Conservation (phyloP, 2,797 vertebrate genomes). For the Mormyrus proboscirostris region DNA sequence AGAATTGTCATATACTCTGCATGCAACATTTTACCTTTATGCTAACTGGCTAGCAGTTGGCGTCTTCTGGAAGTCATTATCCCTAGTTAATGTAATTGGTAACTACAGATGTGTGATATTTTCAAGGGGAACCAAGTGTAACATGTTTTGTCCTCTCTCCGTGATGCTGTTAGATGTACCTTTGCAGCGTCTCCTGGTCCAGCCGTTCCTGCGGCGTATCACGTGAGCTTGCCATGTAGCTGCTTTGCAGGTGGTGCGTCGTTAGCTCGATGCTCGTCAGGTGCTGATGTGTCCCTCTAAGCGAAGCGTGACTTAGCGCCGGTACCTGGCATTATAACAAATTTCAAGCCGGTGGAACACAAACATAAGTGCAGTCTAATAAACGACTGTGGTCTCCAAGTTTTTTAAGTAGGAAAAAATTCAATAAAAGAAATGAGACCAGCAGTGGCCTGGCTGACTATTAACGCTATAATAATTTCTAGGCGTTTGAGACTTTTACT, state of each 20-base stretch:
- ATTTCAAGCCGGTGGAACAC: not conserved
- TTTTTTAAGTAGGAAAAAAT: not conserved
- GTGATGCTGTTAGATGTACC: not conserved
- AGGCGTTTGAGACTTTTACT: not conserved
- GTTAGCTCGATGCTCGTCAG: not conserved
- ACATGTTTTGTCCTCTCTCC: not conserved
- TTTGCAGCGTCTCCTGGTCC: not conserved
- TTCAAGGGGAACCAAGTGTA: not conserved
- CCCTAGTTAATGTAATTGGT: not conserved
- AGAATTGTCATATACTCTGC: not conserved
- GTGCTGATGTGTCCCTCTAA: not conserved
- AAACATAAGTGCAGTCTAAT: not conserved
- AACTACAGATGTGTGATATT: not conserved
- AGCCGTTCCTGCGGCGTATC: not conserved
- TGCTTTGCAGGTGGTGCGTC: not conserved
- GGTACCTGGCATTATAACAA: not conserved
- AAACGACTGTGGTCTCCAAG: not conserved
- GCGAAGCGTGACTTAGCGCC: not conserved
- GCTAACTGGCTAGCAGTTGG: not conserved
- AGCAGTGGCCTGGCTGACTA: not conserved
- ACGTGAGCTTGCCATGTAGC: not conserved
- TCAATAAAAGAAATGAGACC: not conserved
- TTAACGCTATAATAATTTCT: not conserved
- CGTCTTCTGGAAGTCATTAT: not conserved
- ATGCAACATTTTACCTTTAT: not conserved